Evolutionary conservation across 2,113 vertebrate genomes (phyloP), one percentile per base, ranked within the genome.

Genomic region (Talpa occidentalis): DNA sequence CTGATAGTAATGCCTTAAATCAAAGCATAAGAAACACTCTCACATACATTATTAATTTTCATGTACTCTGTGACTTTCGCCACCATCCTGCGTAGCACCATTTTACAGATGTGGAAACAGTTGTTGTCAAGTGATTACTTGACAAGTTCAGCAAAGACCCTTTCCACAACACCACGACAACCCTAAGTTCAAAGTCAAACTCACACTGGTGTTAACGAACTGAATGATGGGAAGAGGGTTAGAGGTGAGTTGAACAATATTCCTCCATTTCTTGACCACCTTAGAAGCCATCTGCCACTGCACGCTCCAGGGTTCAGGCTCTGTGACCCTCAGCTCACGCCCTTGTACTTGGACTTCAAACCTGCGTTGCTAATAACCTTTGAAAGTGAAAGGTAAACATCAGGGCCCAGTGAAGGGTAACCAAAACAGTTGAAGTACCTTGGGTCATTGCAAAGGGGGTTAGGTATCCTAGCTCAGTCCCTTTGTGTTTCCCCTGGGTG

Each of bases 171-270:
- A 10, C 24, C 42, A 87, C 24, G 88, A 4, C 5, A 60, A 10
- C 10, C 49, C 24, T 44, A 56, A 86, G 6, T 87, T 87, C 88
- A 83, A 91, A 87, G 42, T 92, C 90, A 77, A 32, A 28, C 30
- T 88, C 79, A 42, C 15, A 62, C 42, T 26, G 64, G 62, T 6
- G 26, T 16, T 32, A 49, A 30, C 83, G 72, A 93, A 32, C 26
- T 40, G n/a, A 66, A 78, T 69, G 77, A 64, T 32, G 37, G 54
- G 42, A 52, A 78, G 44, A 88, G 3, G 35, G 28, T 40, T 37
- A 44, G 60, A 62, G 60, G 30, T 64, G 24, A 64, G 37, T 59
- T 66, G 26, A 88, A 90, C 52, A 21, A 28, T 66, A 52, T 78
- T 79, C 47, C 47, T 70, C 54, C 47, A 32, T 37, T 78, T 73